A percentile compares a stretch with the other conserved stretches of the same genome.
Evolutionary conservation across 2,888 invertebrate genomes (phyloP).

Genomic region (Zygothrica quintamaculata): DNA sequence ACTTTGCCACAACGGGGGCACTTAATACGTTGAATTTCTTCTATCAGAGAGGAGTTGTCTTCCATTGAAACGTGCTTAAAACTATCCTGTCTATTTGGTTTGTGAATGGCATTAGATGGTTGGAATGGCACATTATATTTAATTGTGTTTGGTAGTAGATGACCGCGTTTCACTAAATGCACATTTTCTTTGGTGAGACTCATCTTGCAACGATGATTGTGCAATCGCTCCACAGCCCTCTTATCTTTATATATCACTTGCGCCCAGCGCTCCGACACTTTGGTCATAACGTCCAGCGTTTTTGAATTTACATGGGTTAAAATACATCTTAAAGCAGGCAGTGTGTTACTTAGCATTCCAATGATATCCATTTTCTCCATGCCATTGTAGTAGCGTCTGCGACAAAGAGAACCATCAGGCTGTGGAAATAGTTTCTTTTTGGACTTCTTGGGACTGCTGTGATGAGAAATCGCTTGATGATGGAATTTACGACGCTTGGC

Average conservation of each 20-base stretch:
- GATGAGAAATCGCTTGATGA: slow-evolving; percentile 30
- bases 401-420: slow-evolving; percentile 13
- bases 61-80: slow-evolving; percentile 34
- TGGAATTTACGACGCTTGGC: slow-evolving; percentile 57
- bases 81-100: slow-evolving; percentile 43
- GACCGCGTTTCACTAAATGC: slow-evolving; percentile 28
- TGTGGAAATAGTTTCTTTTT: slow-evolving; percentile 64
- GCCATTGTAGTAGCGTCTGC: slow-evolving; percentile 61
- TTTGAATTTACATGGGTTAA: slow-evolving; percentile 44
- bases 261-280: slow-evolving; percentile 57
- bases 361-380: slow-evolving; percentile 64
- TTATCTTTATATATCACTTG: slow-evolving; percentile 46
- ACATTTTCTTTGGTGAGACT: slow-evolving; percentile 61
- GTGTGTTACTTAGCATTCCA: slow-evolving; percentile 47
- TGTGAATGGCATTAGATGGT: slow-evolving; percentile 58
- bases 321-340: slow-evolving; percentile 63
- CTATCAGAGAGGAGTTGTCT: slow-evolving; percentile 41
- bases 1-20: slow-evolving; percentile 67
- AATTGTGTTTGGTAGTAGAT: slow-evolving; percentile 23
- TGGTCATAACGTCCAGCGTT: slow-evolving; percentile 66
- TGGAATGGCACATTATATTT: slow-evolving; percentile 67
- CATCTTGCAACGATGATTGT: slow-evolving; percentile 61
- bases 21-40: slow-evolving; percentile 67
- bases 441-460: slow-evolving; percentile 71
- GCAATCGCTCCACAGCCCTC: slow-evolving; percentile 50